These are phyloP conservation scores for Mythimna pallens DNA, from an alignment of 2,888 invertebrate genomes.

Conservation along the genomic window DNA sequence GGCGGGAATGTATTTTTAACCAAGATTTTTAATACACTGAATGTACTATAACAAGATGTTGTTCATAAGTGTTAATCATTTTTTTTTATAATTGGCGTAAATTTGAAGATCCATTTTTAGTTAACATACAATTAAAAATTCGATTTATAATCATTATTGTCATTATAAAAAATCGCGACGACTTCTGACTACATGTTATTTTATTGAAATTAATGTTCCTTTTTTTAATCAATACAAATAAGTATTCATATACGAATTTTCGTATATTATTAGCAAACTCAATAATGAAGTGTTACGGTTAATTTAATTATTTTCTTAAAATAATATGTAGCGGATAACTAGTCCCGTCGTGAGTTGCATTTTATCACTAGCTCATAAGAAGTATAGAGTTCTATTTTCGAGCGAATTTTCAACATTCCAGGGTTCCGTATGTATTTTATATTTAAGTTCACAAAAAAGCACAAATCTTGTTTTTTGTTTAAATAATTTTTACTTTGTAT, in stretches of 20 bases:
- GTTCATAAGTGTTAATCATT: slow-evolving; percentile 70
- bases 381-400: slow-evolving; percentile 76
- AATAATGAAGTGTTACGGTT: slow-evolving; percentile 28
- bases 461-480: slow-evolving; percentile 72
- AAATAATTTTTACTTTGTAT: slow-evolving; percentile 44
- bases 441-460: slow-evolving; percentile 78
- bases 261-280: slow-evolving; percentile 38
- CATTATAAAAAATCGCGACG: slow-evolving; percentile 79
- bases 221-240: slow-evolving; percentile 16
- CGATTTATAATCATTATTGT: slow-evolving; percentile 72
- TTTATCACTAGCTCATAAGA: slow-evolving; percentile 85
- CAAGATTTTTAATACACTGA: slow-evolving; percentile 62
- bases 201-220: slow-evolving; percentile 72
- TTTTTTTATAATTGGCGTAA: slow-evolving; percentile 65
- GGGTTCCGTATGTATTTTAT: slow-evolving; percentile 77
- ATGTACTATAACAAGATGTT: slow-evolving; percentile 61
- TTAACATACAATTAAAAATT: slow-evolving; percentile 66
- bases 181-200: slow-evolving; percentile 85
- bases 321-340: slow-evolving; percentile 83
- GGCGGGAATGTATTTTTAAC: slow-evolving; percentile 21
- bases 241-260: slow-evolving; percentile 13
- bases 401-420: slow-evolving; percentile 89
- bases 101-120: slow-evolving; percentile 66
- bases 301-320: slow-evolving; percentile 71
- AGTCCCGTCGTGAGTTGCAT: slow-evolving; percentile 88